Evolutionary conservation across 2,888 invertebrate species (phyloP).

Genomic region (Clusia tigrina): DNA sequence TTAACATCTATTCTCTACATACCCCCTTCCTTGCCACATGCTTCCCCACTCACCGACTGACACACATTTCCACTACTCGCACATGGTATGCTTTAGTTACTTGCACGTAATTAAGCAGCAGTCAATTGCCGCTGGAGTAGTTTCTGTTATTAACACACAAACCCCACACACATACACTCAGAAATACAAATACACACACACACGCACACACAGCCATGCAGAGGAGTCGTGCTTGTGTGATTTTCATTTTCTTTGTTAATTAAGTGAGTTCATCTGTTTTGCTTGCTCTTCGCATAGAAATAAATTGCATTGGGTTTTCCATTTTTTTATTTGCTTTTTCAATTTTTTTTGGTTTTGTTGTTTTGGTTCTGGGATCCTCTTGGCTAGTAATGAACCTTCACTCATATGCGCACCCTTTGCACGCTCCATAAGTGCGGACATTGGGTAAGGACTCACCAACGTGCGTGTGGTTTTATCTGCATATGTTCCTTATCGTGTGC

Average conservation of each 20-base stretch:
- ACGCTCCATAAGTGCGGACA: too few relatives aligned
- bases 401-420: too few relatives aligned
- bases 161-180: background rate
- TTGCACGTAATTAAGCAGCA: conserved; percentile 54
- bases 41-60: too few relatives aligned
- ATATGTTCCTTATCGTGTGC: conserved; percentile 5
- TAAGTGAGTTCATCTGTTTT: conserved; percentile 50
- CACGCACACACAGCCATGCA: background rate
- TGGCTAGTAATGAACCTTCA: too few relatives aligned
- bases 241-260: conserved; percentile 53
- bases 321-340: too few relatives aligned
- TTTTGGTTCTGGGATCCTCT: too few relatives aligned
- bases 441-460: too few relatives aligned
- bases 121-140: conserved; percentile 28
- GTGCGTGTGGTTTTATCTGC: conserved; percentile 20
- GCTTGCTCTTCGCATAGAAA: background rate
- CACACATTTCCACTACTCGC: too few relatives aligned
- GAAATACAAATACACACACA: background rate
- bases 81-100: too few relatives aligned
- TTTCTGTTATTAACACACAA: background rate
- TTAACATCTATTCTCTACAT: too few relatives aligned
- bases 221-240: conserved; percentile 31
- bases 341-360: too few relatives aligned
- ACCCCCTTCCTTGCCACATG: too few relatives aligned
- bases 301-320: background rate